Evolutionary conservation across 2,797 vertebrate genomes (phyloP), one percentile per base, ranked within the genome.

Genomic region (Cirrhinus molitorella): DNA sequence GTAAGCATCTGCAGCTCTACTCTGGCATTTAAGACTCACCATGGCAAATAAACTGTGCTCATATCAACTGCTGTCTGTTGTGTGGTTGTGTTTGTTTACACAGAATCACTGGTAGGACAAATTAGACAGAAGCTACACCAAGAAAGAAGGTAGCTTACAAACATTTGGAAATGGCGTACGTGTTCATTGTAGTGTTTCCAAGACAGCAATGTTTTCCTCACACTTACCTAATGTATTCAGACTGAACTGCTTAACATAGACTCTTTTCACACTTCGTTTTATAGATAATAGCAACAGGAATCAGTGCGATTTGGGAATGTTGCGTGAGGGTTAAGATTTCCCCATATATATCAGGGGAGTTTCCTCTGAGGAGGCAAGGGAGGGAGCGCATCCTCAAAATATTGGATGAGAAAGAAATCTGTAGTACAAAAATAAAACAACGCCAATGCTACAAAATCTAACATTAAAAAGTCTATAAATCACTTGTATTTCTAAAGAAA

Each of bases 71-170:
- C 47, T 66, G n/a, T n/a, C 28, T 78, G 17, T 59, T 73, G 51
- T 79, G 53, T 83, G 34, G 49, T 57, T 85, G 66, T 86, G 63
- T 76, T 51, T 83, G 59, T 85, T 81, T 83, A 80, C 63, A 77
- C 55, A 65, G 45, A 28, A 78, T 59, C 45, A 65, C 84, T 34
- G 34, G 34, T 57, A 11, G 74, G 37, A 78, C 10, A 73, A 67
- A 74, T 82, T 82, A 55, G 57, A 25, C 37, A 85, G 59, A 16
- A 73, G 59, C 47, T 73, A 73, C 67, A 82, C 45, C 19, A 19
- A 37, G 47, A 49, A 53, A 66, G 40, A 80, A 57, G 12, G 43
- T 55, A 19, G 55, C 45, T 81, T 63, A 28, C 13, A 31, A 63
- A 16, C 25, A 28, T 63, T 59, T 23, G 79, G 47, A 80, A 63